phyloP scores from a whole-genome alignment of 1,140 invertebrate species.

The Orius laevigatus region DNA sequence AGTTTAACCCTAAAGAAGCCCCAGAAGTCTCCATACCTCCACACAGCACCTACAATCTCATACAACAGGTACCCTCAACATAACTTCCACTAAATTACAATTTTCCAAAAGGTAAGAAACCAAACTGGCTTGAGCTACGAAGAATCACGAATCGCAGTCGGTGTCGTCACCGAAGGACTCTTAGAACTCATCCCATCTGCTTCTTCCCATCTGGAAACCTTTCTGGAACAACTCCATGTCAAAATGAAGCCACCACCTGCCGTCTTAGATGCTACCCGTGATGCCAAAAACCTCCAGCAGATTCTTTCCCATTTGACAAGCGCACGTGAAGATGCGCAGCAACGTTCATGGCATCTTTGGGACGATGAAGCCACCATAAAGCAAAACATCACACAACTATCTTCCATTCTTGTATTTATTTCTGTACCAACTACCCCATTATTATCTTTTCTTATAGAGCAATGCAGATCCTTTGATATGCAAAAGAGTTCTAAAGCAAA shows the following conservation, averaged over 20 bases:
- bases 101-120: conserved; percentile 41
- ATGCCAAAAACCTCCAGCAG: conserved; percentile 58
- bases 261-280: conserved; percentile 47
- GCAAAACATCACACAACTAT: conserved; percentile 64
- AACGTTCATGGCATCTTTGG: conserved; percentile 82
- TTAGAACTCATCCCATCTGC: conserved; percentile 16
- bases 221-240: conserved; percentile 15
- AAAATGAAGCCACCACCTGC: conserved; percentile 29
- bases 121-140: conserved; percentile 75
- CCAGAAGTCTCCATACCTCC: neutral
- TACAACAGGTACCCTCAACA: conserved; percentile 6
- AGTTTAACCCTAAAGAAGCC: conserved; percentile 1
- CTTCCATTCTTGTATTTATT: conserved; percentile 61
- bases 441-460: conserved; percentile 36
- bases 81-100: neutral
- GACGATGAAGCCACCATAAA: conserved; percentile 78
- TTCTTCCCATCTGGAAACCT: conserved; percentile 1
- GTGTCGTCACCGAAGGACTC: conserved; percentile 45
- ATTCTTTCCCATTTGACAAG: conserved; percentile 66
- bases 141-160: conserved; percentile 67
- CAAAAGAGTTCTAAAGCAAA: conserved; percentile 53
- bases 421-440: too few species aligned
- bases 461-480: conserved; percentile 70
- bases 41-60: conserved; percentile 1
- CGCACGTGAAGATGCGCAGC: conserved; percentile 84